Evolutionary conservation across 2,888 invertebrate species (phyloP), one percentile per base, ranked within the genome.

Genomic region (Plagodis pulveraria): DNA sequence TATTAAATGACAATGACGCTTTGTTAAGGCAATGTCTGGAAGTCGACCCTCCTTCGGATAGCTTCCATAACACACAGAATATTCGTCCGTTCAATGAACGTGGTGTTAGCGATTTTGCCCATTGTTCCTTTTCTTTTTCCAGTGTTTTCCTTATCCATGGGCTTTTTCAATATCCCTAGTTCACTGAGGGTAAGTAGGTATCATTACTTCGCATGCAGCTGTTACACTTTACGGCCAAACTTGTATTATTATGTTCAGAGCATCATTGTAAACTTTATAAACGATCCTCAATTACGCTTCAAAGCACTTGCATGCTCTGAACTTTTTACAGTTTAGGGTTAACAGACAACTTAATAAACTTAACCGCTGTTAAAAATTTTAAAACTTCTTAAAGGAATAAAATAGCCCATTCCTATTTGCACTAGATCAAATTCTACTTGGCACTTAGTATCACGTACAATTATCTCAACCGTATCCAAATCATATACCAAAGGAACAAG

Each of bases 191-290:
- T 32, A 32, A 47, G 78, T 80, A 66, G 63, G 77, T 80, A 86
- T 84, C 84, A 84, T 87, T 86, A 85, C 80, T 80, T 78, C 72
- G 76, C 82, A 82, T 82, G 82, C 88, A 89, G 89, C 87, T 89
- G 91, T 89, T 89, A 89, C 90, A 80, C 69, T 88, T 90, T 87
- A 87, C 82, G 82, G 72, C 72, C 78, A 64, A 90, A 90, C 86
- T 90, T 89, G 80, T 84, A 85, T 87, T 84, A 88, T 84, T 86
- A 89, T 83, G 84, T 81, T 82, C 78, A 73, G 67, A 76, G 77
- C 81, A 81, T 83, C 82, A 84, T 82, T 84, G 79, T 81, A 80
- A 86, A 85, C 75, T 86, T 85, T 65, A 73, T 72, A 74, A 82
- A 77, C 77, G 71, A 77, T 74, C 75, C 72, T 73, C 74, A 79